Evolutionary conservation across 2,113 vertebrate species (phyloP).

Genomic region (Strix aluco): DNA sequence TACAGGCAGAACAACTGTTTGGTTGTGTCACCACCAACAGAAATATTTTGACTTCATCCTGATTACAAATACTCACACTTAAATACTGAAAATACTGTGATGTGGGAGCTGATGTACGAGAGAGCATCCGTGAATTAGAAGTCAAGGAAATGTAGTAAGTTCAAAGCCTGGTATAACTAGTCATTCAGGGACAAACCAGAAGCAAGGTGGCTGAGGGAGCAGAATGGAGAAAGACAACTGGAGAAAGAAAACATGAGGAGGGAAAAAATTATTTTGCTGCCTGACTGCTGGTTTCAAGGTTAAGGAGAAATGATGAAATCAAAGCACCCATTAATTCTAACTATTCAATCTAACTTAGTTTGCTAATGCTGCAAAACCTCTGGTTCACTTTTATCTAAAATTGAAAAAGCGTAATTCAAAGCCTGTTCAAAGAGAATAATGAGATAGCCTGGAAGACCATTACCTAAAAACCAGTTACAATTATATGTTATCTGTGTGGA

Average conservation of each 20-base stretch:
- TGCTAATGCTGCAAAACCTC: conserved; percentile 36
- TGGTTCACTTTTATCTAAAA: conserved; percentile 45
- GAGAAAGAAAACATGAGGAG: not conserved
- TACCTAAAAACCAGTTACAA: conserved; percentile 46
- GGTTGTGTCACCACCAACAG: not conserved
- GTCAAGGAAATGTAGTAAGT: not conserved
- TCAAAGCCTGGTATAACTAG: not conserved
- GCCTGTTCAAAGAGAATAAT: conserved; percentile 48
- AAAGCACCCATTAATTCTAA: conserved; percentile 31
- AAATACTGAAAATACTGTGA: not conserved
- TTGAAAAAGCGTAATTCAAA: conserved; percentile 29
- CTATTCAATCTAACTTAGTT: conserved; percentile 18
- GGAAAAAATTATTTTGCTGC: not conserved
- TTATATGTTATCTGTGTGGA: conserved; percentile 14
- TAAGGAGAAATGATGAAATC: conserved; percentile 40
- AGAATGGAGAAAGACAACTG: not conserved
- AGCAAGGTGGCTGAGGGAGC: not conserved
- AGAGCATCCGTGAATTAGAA: not conserved
- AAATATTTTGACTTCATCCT: not conserved
- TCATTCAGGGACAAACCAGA: not conserved
- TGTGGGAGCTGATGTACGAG: not conserved
- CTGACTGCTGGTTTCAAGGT: conserved; percentile 10
- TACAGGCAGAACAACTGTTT: not conserved
- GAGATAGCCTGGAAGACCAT: conserved; percentile 39
- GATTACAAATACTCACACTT: not conserved